Evolutionary conservation across 2,888 invertebrate species (phyloP), one percentile per base, ranked within the genome.

Genomic region (Cerceris rybyensis): DNA sequence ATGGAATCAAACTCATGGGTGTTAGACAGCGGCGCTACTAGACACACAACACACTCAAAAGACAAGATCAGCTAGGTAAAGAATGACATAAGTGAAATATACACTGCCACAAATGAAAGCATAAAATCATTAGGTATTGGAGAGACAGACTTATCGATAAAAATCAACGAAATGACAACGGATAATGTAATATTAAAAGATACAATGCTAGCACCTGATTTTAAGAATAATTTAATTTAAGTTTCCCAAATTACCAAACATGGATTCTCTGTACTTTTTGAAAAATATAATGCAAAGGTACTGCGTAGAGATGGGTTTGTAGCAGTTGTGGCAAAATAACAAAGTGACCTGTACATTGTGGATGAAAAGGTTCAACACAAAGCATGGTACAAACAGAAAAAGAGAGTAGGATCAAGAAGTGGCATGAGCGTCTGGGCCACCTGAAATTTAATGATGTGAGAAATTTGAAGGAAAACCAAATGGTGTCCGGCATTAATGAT

Each of bases 1-100:
- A 43, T 14, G n/a, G 43, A 14, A 55, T 55, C 9, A 16, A n/a
- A n/a, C n/a, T n/a, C n/a, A n/a, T n/a, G n/a, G 4, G 8, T 66
- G 65, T 28, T 75, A 6, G 75, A 66, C 14, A 75, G 70, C 50
- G 55, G 65, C 0, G 61, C 66, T 14, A 69, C 65, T 2, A 14
- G 4, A 55, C 54, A 66, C 55, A 55, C 55, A 16, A 42, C 16
- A 8, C 41, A 55, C n/a, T 7, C 16, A 14, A 5, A 14, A 42
- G 28, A 17, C 5, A 66, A 16, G 17, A 49, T 66, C 13, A 16
- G 2, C 0, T 7, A 50, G 7, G 17, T 28, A 46, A 66, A 50
- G 46, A 49, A 2, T 2, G 16, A 7, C 5, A 17, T 11, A 11
- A 52, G n/a, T 14, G 54, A 28, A 14, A 28, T 66, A 17, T 66